Conservation (phyloP, 2,888 invertebrate genomes). For the Hololepta plana region DNA sequence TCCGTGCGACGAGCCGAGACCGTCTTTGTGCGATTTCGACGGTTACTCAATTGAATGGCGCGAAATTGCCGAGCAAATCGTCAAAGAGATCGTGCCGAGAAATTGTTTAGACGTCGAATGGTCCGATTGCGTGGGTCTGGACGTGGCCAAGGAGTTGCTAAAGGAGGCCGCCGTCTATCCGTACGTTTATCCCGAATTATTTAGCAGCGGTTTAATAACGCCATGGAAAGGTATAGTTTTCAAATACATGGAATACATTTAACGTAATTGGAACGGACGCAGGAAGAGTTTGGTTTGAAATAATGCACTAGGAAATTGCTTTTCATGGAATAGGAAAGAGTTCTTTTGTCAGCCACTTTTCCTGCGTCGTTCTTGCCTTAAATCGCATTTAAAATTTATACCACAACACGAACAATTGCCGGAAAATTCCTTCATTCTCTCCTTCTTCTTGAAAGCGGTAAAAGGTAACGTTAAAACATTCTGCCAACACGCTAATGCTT, state of each 20-base stretch:
- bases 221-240: constrained; percentile 67
- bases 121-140: constrained; percentile 66
- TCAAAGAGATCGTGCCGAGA: constrained; percentile 33
- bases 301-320: too few species aligned
- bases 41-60: constrained; percentile 36
- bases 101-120: constrained; percentile 39
- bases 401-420: too few species aligned
- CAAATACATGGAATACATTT: not conserved
- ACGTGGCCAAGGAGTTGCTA: constrained; percentile 52
- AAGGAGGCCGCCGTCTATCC: constrained; percentile 81
- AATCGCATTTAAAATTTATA: too few species aligned
- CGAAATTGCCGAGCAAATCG: constrained; percentile 44
- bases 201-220: constrained; percentile 34
- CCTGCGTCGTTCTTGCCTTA: too few species aligned
- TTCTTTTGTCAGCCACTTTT: too few species aligned
- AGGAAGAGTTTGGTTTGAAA: too few species aligned
- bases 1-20: constrained; percentile 3
- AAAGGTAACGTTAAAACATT: too few species aligned
- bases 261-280: constrained; percentile 1
- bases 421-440: too few species aligned
- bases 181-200: constrained; percentile 51
- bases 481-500: too few species aligned
- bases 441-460: too few species aligned
- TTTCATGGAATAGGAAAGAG: too few species aligned
- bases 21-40: constrained; percentile 17